phyloP scores from a whole-genome alignment of 1,140 invertebrate genomes.

The Philopotamus ludificatus region DNA sequence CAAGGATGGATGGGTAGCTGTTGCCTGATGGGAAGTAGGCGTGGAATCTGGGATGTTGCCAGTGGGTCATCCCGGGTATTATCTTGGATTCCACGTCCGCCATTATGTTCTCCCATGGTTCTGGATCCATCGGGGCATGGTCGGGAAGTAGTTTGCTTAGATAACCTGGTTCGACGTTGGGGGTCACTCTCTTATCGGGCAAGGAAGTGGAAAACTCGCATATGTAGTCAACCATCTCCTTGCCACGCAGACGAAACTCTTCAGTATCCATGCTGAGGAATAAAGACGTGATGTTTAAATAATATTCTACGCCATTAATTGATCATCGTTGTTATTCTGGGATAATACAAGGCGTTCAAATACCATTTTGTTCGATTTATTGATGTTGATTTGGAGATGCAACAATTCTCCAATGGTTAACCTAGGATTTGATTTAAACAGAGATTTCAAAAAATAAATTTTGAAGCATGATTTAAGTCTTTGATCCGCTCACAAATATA shows the following conservation, averaged over 20 bases:
- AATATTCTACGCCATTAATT: too few species aligned
- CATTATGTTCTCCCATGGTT: slow-evolving; percentile 92
- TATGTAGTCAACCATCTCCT: slow-evolving; percentile 98
- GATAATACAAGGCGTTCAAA: neutral
- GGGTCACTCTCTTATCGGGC: slow-evolving; percentile 77
- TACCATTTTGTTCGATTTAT: neutral
- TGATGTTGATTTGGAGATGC: neutral
- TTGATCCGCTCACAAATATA: too few species aligned
- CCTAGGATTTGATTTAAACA: neutral
- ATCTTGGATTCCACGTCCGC: slow-evolving; percentile 92
- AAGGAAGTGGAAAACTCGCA: slow-evolving; percentile 92
- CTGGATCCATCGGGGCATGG: slow-evolving; percentile 82
- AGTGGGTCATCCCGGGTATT: slow-evolving; percentile 98
- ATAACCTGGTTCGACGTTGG: slow-evolving; percentile 90
- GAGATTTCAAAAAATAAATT: neutral
- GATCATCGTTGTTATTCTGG: neutral
- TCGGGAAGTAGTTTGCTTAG: slow-evolving; percentile 77
- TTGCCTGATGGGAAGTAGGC: slow-evolving; percentile 99
- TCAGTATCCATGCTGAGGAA: slow-evolving; percentile 86
- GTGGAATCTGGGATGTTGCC: slow-evolving; percentile 98
- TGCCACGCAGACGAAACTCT: slow-evolving; percentile 86
- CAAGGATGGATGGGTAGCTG: slow-evolving; percentile 95
- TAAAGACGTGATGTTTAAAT: too few species aligned
- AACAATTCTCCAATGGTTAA: neutral
- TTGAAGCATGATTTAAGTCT: too few species aligned